phyloP scores from a whole-genome alignment of 2,113 vertebrate species.

The Pipa parva region DNA sequence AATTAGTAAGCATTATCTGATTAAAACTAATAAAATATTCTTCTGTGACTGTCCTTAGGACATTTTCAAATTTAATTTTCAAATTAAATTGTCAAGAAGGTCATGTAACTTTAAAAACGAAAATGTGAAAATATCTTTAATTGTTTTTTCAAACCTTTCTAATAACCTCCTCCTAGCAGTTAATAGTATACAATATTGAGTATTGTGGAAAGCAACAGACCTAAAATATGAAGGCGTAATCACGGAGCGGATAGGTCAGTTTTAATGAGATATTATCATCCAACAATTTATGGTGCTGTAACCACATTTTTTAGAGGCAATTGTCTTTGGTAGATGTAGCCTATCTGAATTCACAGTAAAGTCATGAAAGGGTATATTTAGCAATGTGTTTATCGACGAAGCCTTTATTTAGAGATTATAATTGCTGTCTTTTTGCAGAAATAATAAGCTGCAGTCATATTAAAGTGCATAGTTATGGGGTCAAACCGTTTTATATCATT shows the following conservation, averaged over 20 bases:
- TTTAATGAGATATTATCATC: slow-evolving; percentile 33
- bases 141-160: background rate
- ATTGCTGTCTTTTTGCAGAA: slow-evolving; percentile 10
- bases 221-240: slow-evolving; percentile 18
- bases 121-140: too few relatives aligned
- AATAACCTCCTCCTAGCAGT: background rate
- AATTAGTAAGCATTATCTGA: too few relatives aligned
- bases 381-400: background rate
- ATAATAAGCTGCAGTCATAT: slow-evolving; percentile 16
- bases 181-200: background rate
- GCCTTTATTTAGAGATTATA: slow-evolving; percentile 11
- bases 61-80: too few relatives aligned
- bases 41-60: too few relatives aligned
- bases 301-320: slow-evolving; percentile 7
- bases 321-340: slow-evolving; percentile 13
- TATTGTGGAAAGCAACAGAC: background rate
- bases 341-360: slow-evolving; percentile 12
- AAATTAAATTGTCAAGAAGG: too few relatives aligned
- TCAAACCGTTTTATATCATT: slow-evolving; percentile 30
- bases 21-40: too few relatives aligned
- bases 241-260: slow-evolving; percentile 20
- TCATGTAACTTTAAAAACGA: background rate
- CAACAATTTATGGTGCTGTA: slow-evolving; percentile 26
- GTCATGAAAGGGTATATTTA: background rate
- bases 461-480: background rate